Evolutionary conservation across 2,797 vertebrate species (phyloP), one percentile per base, ranked within the genome.

Genomic region (Enteromius treurensis): DNA sequence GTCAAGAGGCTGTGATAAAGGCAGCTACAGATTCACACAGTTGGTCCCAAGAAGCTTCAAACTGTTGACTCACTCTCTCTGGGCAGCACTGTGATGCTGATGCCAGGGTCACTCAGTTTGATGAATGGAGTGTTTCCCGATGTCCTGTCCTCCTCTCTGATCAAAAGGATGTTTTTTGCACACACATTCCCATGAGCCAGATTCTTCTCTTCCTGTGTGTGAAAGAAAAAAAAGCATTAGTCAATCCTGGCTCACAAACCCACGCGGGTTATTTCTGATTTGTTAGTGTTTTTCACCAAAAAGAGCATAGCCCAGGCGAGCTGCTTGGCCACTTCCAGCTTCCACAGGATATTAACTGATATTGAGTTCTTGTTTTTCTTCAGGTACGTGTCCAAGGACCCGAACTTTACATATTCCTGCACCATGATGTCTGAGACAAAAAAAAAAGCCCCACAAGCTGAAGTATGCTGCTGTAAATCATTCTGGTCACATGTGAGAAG

Each of bases 291-390:
- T 47, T 94, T 90, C 95, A 99, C 98, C 92, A 99, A 94, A 92
- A 98, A 99, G 92, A 97, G 96, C 97, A 99, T 98, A 81, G 97
- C 98, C 96, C 97, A 96, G 75, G 98, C 97, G 90, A 99, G 90
- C 90, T 99, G 98, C 88, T 98, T 99, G 5, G 97, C 97, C 91
- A 98, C 98, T 92, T 99, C 97, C 88, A 99, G 94, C 91, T 98
- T 99, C 98, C 98, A 99, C 90, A 97, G 92, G 88, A 98, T 97
- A 92, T 96, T 98, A 84, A 98, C 94, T 0, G 73, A 77, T 21
- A 53, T 9, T 0, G 89, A 88, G 89, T 93, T 97, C 92, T 96
- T 98, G 90, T 97, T 97, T 91, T 97, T 98, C 92, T 98, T 99
- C 92, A 99, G 91, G 79, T 99, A 99, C 0, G 94, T 99, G 91